These are phyloP conservation scores for Ambastaia sidthimunki DNA, from an alignment of 2,797 vertebrate genomes.

Conservation along the genomic window DNA sequence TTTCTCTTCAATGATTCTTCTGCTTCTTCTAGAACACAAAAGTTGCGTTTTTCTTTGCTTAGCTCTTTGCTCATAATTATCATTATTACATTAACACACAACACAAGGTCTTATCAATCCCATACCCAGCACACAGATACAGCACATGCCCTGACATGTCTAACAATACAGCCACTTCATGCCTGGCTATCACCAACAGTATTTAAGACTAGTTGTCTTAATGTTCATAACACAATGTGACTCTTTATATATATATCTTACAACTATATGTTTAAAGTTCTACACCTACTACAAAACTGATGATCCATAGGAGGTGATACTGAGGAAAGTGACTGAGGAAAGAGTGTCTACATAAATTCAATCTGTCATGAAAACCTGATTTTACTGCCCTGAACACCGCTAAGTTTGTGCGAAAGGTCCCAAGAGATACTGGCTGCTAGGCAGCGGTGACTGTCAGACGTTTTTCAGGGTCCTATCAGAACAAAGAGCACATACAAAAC, in stretches of 20 bases:
- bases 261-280: conserved; percentile 14
- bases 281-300: conserved; percentile 11
- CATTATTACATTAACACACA: neutral
- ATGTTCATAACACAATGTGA: neutral
- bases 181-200: conserved; percentile 14
- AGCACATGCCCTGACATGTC: conserved; percentile 56
- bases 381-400: conserved; percentile 23
- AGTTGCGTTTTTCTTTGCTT: neutral
- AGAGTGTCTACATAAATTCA: conserved; percentile 13
- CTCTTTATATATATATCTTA: conserved; percentile 1
- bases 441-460: conserved; percentile 49
- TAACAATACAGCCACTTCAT: conserved; percentile 26
- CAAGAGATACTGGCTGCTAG: conserved; percentile 59
- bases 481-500: conserved; percentile 48
- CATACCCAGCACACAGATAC: conserved; percentile 27
- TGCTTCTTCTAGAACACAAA: neutral
- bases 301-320: neutral
- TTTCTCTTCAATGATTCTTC: too few relatives aligned
- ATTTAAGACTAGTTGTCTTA: conserved; percentile 24
- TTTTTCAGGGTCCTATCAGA: conserved; percentile 47
- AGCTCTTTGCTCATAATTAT: neutral
- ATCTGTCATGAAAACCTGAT: conserved; percentile 25
- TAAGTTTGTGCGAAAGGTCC: conserved; percentile 28
- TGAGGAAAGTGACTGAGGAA: conserved; percentile 5
- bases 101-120: conserved; percentile 8